phyloP scores from a whole-genome alignment of 2,888 invertebrate genomes.

The Stenurella melanura region DNA sequence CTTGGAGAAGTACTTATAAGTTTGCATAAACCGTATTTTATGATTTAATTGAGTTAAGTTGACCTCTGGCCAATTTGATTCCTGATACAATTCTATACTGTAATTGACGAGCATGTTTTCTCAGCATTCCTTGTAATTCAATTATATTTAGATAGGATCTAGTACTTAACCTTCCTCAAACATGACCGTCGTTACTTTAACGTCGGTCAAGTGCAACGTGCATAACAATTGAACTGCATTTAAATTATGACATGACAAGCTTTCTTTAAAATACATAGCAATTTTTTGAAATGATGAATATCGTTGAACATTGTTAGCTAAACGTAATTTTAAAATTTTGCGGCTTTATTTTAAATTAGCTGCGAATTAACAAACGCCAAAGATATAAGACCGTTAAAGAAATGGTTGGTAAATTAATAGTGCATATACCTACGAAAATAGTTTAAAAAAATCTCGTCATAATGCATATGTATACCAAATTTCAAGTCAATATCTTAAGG shows the following conservation, averaged over 20 bases:
- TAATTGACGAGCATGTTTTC: slow-evolving; percentile 63
- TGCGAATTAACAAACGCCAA: too few relatives aligned
- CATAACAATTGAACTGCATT: background rate
- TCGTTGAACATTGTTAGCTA: too few relatives aligned
- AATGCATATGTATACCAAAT: too few relatives aligned
- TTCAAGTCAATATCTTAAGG: too few relatives aligned
- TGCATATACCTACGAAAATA: too few relatives aligned
- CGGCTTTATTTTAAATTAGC: too few relatives aligned
- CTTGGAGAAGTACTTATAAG: slow-evolving; percentile 7
- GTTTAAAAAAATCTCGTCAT: too few relatives aligned
- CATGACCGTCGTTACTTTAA: slow-evolving; percentile 45
- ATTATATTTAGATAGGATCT: slow-evolving; percentile 60
- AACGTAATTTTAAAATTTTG: too few relatives aligned
- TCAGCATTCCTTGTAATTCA: slow-evolving; percentile 63
- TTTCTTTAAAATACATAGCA: background rate
- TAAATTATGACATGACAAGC: background rate
- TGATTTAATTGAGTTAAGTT: slow-evolving; percentile 58
- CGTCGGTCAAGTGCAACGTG: slow-evolving; percentile 30
- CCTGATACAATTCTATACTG: slow-evolving; percentile 61
- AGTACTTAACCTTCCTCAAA: slow-evolving; percentile 53
- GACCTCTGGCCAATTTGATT: slow-evolving; percentile 58
- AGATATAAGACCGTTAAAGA: too few relatives aligned
- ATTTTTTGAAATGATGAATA: too few relatives aligned
- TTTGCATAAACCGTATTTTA: slow-evolving; percentile 54
- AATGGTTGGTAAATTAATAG: too few relatives aligned